Conservation (phyloP, 1,140 invertebrate species). For the Bombyx mandarina region DNA sequence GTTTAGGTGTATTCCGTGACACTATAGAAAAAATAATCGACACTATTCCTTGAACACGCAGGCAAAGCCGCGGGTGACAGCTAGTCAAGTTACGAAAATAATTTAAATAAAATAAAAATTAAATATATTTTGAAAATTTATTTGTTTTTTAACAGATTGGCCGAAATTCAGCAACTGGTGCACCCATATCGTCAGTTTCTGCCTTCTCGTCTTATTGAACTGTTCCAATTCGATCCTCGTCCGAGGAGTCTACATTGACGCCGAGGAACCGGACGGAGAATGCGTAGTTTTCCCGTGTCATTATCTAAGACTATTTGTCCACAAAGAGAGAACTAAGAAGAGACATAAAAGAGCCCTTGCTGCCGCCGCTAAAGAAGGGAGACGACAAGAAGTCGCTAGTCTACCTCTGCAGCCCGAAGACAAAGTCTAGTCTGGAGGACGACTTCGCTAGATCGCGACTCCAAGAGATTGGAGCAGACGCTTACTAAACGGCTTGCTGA, state of each 20-base stretch:
- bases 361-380: constrained; percentile 26
- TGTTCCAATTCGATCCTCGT: constrained; percentile 88
- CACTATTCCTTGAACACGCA: too few relatives aligned
- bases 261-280: constrained; percentile 82
- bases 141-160: constrained; percentile 66
- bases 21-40: too few relatives aligned
- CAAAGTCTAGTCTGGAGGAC: constrained; percentile 32
- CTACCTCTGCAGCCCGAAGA: constrained; percentile 53
- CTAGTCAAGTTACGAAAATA: too few relatives aligned
- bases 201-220: constrained; percentile 83
- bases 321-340: constrained; percentile 75
- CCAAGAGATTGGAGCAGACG: not conserved
- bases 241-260: constrained; percentile 87
- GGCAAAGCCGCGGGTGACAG: too few relatives aligned
- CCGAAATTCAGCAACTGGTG: constrained; percentile 83
- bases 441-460: not conserved
- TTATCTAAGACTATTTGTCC: constrained; percentile 83
- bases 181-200: constrained; percentile 79
- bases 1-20: too few relatives aligned
- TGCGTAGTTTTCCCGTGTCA: constrained; percentile 87
- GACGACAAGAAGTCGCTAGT: constrained; percentile 45
- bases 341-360: constrained; percentile 54
- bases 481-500: too few relatives aligned
- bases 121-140: too few relatives aligned
- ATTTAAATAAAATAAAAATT: too few relatives aligned